Percentiles rank a stretch among this genome's conserved stretches.
Evolutionary conservation across 2,797 vertebrate genomes (phyloP).

Genomic region (Rachycentron canadum): DNA sequence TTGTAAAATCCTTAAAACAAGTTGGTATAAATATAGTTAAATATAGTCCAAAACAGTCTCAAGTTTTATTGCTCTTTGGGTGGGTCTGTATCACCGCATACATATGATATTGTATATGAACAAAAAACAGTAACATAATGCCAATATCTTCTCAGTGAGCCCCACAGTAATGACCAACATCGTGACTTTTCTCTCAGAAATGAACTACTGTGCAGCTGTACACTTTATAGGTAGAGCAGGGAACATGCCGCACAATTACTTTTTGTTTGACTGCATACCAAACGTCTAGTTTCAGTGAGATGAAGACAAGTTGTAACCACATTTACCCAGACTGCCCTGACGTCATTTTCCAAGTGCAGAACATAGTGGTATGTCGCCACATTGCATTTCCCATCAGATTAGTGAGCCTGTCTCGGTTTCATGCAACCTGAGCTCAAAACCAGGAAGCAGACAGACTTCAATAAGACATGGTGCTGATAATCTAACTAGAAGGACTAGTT

Average conservation of each 20-base stretch:
- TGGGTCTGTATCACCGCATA: neutral
- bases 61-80: slow-evolving; percentile 23
- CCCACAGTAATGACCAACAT: slow-evolving; percentile 1
- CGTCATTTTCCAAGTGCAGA: slow-evolving; percentile 60
- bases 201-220: slow-evolving; percentile 15
- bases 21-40: slow-evolving; percentile 29
- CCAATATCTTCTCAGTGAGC: slow-evolving; percentile 6
- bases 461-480: neutral
- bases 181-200: slow-evolving; percentile 24
- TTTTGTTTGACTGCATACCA: slow-evolving; percentile 65
- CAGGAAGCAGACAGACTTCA: neutral
- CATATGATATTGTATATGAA: neutral
- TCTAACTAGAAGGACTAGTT: neutral
- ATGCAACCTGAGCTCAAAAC: slow-evolving; percentile 4
- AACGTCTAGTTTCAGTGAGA: slow-evolving; percentile 52
- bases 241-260: slow-evolving; percentile 53
- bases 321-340: slow-evolving; percentile 57
- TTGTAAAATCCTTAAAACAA: neutral
- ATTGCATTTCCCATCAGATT: slow-evolving; percentile 55
- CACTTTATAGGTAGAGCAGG: slow-evolving; percentile 39
- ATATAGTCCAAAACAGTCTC: slow-evolving; percentile 4
- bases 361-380: slow-evolving; percentile 47
- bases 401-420: slow-evolving; percentile 22
- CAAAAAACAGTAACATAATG: neutral
- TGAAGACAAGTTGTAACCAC: slow-evolving; percentile 60